Percentiles rank a stretch among this genome's conserved stretches.
phyloP scores from a whole-genome alignment of 64 coral and sea anemone genomes.

The Stichodactyla mertensii region DNA sequence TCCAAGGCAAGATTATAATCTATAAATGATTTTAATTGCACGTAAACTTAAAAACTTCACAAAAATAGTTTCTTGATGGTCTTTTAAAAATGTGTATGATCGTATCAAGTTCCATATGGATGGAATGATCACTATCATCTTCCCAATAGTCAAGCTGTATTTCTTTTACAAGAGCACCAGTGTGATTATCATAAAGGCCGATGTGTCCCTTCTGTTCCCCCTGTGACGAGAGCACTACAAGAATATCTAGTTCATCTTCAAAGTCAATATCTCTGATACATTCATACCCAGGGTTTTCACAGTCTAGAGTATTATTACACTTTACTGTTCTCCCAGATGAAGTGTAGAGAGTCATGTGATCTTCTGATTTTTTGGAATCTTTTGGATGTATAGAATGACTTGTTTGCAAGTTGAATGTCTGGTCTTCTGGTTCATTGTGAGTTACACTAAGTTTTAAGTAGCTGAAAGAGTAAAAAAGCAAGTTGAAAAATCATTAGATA shows the following conservation, averaged over 20 bases:
- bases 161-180: constrained; percentile 59
- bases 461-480: constrained; percentile 24
- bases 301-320: constrained; percentile 21
- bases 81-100: constrained; percentile 77
- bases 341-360: constrained; percentile 12
- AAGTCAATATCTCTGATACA: constrained; percentile 72
- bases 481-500: background rate
- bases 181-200: constrained; percentile 85
- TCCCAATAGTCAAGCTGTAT: constrained; percentile 47
- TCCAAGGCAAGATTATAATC: too few relatives aligned
- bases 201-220: constrained; percentile 44
- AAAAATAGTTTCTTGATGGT: constrained; percentile 49
- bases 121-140: constrained; percentile 71
- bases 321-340: constrained; percentile 79
- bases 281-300: constrained; percentile 62
- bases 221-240: constrained; percentile 59
- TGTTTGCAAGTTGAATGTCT: constrained; percentile 6
- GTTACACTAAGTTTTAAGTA: constrained; percentile 43
- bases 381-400: constrained; percentile 29
- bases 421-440: background rate
- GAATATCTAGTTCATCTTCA: constrained; percentile 81
- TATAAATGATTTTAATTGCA: background rate
- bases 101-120: constrained; percentile 81
- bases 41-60: constrained; percentile 13
- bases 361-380: background rate